Percentiles rank a stretch among this genome's conserved stretches.
These are phyloP conservation scores for Hucho hucho DNA, from an alignment of 2,113 vertebrate species.

Conservation along the genomic window DNA sequence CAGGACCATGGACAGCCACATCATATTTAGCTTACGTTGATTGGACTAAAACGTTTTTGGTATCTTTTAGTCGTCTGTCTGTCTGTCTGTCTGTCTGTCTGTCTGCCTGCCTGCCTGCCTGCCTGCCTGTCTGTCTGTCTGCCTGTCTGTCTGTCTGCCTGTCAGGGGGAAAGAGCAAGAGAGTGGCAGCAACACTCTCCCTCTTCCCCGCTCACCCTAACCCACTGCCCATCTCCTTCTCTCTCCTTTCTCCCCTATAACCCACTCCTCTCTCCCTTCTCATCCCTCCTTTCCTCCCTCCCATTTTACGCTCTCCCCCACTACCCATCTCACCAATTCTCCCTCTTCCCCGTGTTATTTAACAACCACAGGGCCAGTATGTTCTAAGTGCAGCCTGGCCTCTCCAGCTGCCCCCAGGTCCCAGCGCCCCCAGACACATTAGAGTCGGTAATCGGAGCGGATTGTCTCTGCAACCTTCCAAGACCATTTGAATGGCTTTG, in stretches of 20 bases:
- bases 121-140: no score
- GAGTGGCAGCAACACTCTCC: not conserved
- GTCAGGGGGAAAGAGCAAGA: constrained; percentile 19
- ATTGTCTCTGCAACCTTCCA: constrained; percentile 42
- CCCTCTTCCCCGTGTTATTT: constrained; percentile 26
- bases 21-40: no score
- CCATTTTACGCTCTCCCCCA: no score
- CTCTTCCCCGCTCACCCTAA: not conserved
- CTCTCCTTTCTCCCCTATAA: not conserved
- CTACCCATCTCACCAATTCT: no score
- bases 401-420: constrained; percentile 27
- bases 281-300: no score
- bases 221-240: not conserved
- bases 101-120: no score
- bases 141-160: not conserved
- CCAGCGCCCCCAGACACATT: constrained; percentile 65
- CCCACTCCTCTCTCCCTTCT: not conserved
- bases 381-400: constrained; percentile 2
- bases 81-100: not conserved
- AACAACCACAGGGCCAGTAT: constrained; percentile 37
- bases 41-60: no score
- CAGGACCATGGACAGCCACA: no score
- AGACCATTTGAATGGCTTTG: constrained; percentile 41
- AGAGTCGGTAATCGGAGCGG: constrained; percentile 50
- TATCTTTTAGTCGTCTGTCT: not conserved